Evolutionary conservation across 2,113 vertebrate species (phyloP), one percentile per base, ranked within the genome.

Genomic region (Litocranius walleri): DNA sequence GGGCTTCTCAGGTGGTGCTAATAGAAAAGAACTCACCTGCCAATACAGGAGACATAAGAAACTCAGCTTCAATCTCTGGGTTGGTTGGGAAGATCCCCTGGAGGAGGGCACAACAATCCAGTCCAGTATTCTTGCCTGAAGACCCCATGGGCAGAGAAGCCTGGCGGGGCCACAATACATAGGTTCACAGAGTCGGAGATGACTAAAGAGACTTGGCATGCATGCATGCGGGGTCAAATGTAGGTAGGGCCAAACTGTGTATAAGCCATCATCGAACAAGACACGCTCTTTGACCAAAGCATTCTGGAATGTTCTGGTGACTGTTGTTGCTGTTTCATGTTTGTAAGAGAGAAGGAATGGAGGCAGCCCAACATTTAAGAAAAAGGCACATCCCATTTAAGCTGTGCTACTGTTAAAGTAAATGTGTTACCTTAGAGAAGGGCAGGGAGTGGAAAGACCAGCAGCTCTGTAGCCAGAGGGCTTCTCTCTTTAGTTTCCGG

Each of bases 161-260:
- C 40, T 43, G 71, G 3, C 0, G 0, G 21, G 67, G 67, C 10
- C 67, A 40, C 23, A 43, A 14, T 7, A 3, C 23, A 77, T 6
- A 77, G 71, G 36, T 7, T 77, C 71, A 77, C 36, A 43, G 23
- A 4, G 23, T 77, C 3, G 0, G 71, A 27, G 36, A 25, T 0
- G 6, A 77, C 71, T 0, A 0, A 77, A 77, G 40, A 40, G 71
- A 14, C 71, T 77, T 27, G 25, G 71, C 40, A 43, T 7, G 71
- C 23, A 15, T 23, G 23, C 12, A 4, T 14, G 71, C 40, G 1
- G 40, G 71, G 71, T 77, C 71, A 77, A 43, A 43, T 3, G 1
- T n/a, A 14, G 12, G 3, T 13, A 7, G 23, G 19, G 77, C 13
- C 5, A 62, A 57, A 59, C 5, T 25, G 2, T n/a, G 88, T 10